Evolutionary conservation across 2,888 invertebrate species (phyloP).

Genomic region (Drosophila peninsularis): DNA sequence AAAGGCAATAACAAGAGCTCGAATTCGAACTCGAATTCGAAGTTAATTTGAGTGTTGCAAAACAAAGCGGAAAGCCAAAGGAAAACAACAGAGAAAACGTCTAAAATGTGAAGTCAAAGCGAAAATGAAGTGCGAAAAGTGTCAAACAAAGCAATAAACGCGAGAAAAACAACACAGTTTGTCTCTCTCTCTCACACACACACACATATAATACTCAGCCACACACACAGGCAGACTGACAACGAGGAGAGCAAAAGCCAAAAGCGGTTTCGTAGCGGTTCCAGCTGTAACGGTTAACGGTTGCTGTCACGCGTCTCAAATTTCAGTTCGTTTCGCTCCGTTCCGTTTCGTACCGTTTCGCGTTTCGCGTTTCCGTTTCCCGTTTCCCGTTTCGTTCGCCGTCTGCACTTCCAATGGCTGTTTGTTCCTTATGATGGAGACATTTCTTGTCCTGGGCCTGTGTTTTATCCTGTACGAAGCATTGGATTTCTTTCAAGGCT

Average conservation of each 20-base stretch:
- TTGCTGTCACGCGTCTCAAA: background rate
- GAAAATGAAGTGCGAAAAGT: slow-evolving; percentile 76
- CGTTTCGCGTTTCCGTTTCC: slow-evolving; percentile 19
- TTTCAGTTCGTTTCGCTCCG: slow-evolving; percentile 9
- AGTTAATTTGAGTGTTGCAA: slow-evolving; percentile 68
- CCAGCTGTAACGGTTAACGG: slow-evolving; percentile 6
- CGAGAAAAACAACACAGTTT: background rate
- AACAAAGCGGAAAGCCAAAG: slow-evolving; percentile 40
- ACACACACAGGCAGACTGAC: background rate
- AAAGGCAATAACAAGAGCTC: slow-evolving; percentile 32
- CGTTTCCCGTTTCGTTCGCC: slow-evolving; percentile 30
- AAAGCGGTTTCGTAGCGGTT: slow-evolving; percentile 16
- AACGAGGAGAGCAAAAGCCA: background rate
- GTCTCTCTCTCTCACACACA: background rate
- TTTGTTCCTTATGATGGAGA: slow-evolving; percentile 87
- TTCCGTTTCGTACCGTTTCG: slow-evolving; percentile 19
- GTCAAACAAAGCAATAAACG: slow-evolving; percentile 44
- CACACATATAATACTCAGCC: background rate
- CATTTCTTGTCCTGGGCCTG: slow-evolving; percentile 88
- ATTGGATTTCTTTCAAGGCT: slow-evolving; percentile 88
- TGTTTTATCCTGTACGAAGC: slow-evolving; percentile 89
- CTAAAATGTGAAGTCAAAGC: slow-evolving; percentile 24
- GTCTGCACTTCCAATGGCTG: slow-evolving; percentile 77
- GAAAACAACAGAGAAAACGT: slow-evolving; percentile 9
- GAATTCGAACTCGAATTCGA: slow-evolving; percentile 37